Conservation (phyloP, 2,797 vertebrate species). For the Siniperca scherzeri region DNA sequence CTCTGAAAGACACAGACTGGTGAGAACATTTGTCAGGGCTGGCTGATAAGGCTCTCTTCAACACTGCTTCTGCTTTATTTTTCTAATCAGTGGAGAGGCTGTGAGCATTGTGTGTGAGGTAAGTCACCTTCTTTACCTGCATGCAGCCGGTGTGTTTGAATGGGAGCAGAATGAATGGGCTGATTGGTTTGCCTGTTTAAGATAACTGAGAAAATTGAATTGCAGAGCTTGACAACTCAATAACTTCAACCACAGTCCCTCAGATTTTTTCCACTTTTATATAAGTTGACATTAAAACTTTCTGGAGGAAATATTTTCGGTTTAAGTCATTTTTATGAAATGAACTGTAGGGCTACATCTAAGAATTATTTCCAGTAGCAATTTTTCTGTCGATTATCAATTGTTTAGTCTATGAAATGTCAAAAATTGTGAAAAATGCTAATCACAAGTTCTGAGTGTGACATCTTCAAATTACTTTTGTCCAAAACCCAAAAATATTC, state of each 20-base stretch:
- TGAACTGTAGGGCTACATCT: not conserved
- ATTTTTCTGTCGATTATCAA: not conserved
- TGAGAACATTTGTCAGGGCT: conserved; percentile 66
- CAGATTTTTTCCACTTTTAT: not conserved
- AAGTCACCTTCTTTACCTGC: conserved; percentile 77
- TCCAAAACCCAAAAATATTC: not conserved
- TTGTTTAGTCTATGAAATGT: not conserved
- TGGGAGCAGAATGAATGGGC: conserved; percentile 38
- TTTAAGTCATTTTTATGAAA: not conserved
- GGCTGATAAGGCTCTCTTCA: conserved; percentile 53
- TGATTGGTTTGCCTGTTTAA: conserved; percentile 35
- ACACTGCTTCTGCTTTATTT: conserved; percentile 48
- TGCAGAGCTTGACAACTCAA: conserved; percentile 26
- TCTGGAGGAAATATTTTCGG: not conserved
- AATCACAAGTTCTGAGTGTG: not conserved
- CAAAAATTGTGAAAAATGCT: not conserved
- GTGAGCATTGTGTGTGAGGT: conserved; percentile 67
- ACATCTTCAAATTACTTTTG: not conserved
- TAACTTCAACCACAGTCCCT: conserved; percentile 4
- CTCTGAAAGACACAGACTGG: conserved; percentile 73
- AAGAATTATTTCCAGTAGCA: not conserved
- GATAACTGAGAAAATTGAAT: conserved; percentile 4
- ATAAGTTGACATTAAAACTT: conserved; percentile 36
- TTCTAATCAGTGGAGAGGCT: conserved; percentile 57
- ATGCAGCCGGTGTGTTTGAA: conserved; percentile 27